Base-by-base conservation (phyloP, 2,113 vertebrate genomes). In the Antennarius striatus region DNA sequence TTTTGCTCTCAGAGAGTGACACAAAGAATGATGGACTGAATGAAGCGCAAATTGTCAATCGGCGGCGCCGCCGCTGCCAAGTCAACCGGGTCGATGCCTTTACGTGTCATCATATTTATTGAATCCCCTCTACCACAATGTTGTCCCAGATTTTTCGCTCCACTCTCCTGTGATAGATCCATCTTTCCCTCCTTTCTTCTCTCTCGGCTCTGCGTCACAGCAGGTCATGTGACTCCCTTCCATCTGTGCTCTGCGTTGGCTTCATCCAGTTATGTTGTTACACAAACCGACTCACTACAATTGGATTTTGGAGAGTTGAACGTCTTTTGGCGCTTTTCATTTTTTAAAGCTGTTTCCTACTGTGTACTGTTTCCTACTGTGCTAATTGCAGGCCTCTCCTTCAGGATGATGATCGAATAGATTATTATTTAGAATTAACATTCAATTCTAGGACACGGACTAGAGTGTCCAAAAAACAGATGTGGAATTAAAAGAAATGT, bases 171-270 rank as follows among this genome's bases (percentile, higher is more conserved):
- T 71, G 61, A 76, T 79, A 56, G 63, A 66, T 81, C 80, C 66
- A 70, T 86, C 68, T 78, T 76, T 81, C 64, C 77, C 83, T 87
- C 82, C 70, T 71, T 75, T 80, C 81, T 80, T 68, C 82, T 83
- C 82, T 68, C 78, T 80, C 74, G 74, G 64, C 64, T 78, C 75
- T 88, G 81, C 81, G 74, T 87, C 88, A 83, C 39, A 75, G 71
- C 76, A 59, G 49, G 56, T 89, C 88, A 90, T 69, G 77, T 90
- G 90, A 88, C 84, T 71, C 60, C 55, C 65, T 78, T 56, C 82
- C 73, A 56, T 80, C 82, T 84, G 79, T 55, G 43, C 74, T 63
- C 58, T 75, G 67, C 71, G 63, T 47, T 81, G 71, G 83, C 77
- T 71, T 79, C 79, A 71, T 56, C 53, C 53, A 57, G 47, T 75